Evolutionary conservation across 1,140 invertebrate species (phyloP), one percentile per base, ranked within the genome.

Genomic region (Elysia chlorotica): DNA sequence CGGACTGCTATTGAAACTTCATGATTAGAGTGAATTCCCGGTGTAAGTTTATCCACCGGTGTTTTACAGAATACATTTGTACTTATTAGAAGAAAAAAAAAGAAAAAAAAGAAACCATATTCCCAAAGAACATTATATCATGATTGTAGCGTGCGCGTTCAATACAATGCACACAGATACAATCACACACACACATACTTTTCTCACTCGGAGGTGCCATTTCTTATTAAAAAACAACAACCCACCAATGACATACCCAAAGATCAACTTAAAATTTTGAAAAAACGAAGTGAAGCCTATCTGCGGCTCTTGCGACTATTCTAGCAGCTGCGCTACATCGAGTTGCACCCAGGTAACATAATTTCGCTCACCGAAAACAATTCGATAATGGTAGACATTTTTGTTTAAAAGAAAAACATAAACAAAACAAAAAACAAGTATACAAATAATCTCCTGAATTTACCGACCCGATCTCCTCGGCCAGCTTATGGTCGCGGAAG

Each of bases 401-500:
- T 28, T 3, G 30, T 21, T 3, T 21, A n/a, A 4, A n/a, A 4
- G 4, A 28, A 56, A n/a, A 21, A 28, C 4, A n/a, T 23, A 5
- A n/a, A 4, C 21, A n/a, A 56, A 6, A 3, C n/a, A 6, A 28
- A 56, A 4, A 3, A 56, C 21, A 56, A 4, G 21, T 28, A n/a
- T 56, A 56, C 54, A 4, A 56, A 21, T 23, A 28, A 21, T 3
- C n/a, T 3, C 5, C 6, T 28, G 14, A 61, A 4, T 10, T 37
- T 62, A 1, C 37, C 17, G 37, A 65, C 63, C 63, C 63, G 2
- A 67, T 28, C 36, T 54, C 1, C 6, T 23, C 28, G 10, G 65
- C 65, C 65, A 67, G 25, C 36, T 67, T 53, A 54, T 67, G 65
- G 25, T 67, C 65, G 4, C 65, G 38, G 17, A 38, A 31, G 1